Base-by-base conservation (phyloP, 2,113 vertebrate genomes). In the Urocynchramus pylzowi region DNA sequence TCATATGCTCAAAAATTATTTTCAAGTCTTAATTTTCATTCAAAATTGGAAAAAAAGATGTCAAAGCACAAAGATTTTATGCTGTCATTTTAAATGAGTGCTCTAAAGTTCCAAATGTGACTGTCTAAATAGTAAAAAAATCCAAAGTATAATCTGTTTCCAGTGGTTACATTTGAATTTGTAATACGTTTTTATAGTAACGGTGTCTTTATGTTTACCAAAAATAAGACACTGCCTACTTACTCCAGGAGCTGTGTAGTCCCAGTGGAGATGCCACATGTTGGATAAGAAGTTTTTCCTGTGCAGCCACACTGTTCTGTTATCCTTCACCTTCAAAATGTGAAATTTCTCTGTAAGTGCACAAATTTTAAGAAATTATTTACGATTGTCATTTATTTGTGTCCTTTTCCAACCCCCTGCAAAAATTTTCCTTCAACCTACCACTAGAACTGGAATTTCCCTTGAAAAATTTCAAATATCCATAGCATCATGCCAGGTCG, bases 401-500 rank as follows among this genome's bases (percentile, higher is more conserved):
- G 20, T 70, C 74, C 50, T 84, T 76, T 76, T 42, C 71, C 82
- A 80, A 22, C 7, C 17, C 2, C 3, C 0, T 14, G 8, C 52
- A 56, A 85, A 91, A 84, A 84, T 39, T 39, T 89, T 61, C 42
- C 24, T 63, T 53, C 19, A 69, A 73, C 42, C 35, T 81, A 60
- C 56, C 44, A 44, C n/a, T 49, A 49, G 44, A 68, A 59, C 31
- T 4, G 21, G 68, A 79, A 52, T 70, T 94, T 70, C 50, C 54
- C 76, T 77, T 70, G 63, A 88, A 90, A 52, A 35, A 23, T 67
- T 75, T 77, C 19, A 35, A 87, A 87, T 89, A 89, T 92, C 82
- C 85, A 78, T 86, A 86, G 54, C 60, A 74, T 63, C 20, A 1
- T 91, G 95, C 93, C 95, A 96, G 95, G 75, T 95, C 56, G 4